Evolutionary conservation across 1,140 invertebrate species (phyloP).

Genomic region (Galendromus occidentalis): DNA sequence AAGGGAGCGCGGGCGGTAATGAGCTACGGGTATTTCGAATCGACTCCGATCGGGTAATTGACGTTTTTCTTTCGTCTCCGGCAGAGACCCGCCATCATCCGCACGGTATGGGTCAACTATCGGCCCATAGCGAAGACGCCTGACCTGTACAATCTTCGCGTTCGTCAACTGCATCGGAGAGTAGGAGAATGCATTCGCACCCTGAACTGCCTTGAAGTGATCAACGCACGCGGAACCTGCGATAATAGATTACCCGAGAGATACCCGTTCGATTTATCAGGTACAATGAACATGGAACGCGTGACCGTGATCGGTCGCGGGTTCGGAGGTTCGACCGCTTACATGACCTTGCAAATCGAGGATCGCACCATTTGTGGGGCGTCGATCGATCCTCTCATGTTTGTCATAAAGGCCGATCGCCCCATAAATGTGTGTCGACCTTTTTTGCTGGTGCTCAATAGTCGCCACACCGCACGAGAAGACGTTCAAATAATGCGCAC

Average conservation of each 20-base stretch:
- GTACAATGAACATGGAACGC: constrained; percentile 34
- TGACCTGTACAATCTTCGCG: constrained; percentile 12
- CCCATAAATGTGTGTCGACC: constrained; percentile 8
- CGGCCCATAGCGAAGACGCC: constrained; percentile 17
- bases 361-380: constrained; percentile 8
- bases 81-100: background rate
- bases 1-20: too few species aligned
- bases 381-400: constrained; percentile 8
- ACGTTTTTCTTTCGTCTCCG: too few species aligned
- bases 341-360: constrained; percentile 29
- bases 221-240: constrained; percentile 35
- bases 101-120: constrained; percentile 16
- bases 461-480: background rate
- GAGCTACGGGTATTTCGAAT: too few species aligned
- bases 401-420: constrained; percentile 1
- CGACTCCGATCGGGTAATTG: too few species aligned
- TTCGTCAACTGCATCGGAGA: constrained; percentile 18
- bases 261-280: constrained; percentile 23
- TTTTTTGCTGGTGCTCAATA: background rate
- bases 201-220: constrained; percentile 33
- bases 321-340: constrained; percentile 42
- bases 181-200: constrained; percentile 35
- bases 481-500: background rate
- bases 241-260: constrained; percentile 32
- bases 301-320: constrained; percentile 41